A percentile compares a stretch with the other conserved stretches of the same genome.
phyloP scores from a whole-genome alignment of 2,113 vertebrate species.

The Fukomys damarensis region DNA sequence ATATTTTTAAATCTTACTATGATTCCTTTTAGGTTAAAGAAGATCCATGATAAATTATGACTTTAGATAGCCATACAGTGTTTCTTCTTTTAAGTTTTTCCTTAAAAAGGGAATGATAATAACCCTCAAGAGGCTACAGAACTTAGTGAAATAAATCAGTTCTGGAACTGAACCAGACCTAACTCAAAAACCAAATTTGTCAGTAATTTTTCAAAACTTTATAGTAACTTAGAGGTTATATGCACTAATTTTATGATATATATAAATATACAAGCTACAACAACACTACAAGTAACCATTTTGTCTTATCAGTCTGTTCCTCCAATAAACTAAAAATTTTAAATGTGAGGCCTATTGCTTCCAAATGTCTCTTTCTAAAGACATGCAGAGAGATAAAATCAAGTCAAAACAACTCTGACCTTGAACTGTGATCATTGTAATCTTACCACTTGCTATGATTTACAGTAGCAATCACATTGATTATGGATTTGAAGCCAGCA shows the following conservation, averaged over 20 bases:
- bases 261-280: background rate
- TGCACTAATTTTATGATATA: background rate
- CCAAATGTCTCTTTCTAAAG: background rate
- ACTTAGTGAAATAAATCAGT: constrained; percentile 33
- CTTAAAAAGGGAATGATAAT: background rate
- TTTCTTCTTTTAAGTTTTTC: background rate
- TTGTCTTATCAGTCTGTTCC: background rate
- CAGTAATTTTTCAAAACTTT: background rate
- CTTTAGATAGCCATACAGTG: background rate
- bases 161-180: background rate
- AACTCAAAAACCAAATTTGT: background rate
- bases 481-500: background rate
- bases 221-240: background rate
- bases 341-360: background rate
- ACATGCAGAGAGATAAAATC: background rate
- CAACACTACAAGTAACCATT: constrained; percentile 11
- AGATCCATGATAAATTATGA: constrained; percentile 2
- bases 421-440: background rate
- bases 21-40: constrained; percentile 47
- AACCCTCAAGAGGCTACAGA: constrained; percentile 30
- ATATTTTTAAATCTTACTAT: constrained; percentile 38
- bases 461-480: background rate
- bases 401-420: background rate
- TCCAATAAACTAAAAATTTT: constrained; percentile 2
- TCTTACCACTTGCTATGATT: background rate